Conservation (phyloP, 1,140 invertebrate species). For the Bombus balteatus region DNA sequence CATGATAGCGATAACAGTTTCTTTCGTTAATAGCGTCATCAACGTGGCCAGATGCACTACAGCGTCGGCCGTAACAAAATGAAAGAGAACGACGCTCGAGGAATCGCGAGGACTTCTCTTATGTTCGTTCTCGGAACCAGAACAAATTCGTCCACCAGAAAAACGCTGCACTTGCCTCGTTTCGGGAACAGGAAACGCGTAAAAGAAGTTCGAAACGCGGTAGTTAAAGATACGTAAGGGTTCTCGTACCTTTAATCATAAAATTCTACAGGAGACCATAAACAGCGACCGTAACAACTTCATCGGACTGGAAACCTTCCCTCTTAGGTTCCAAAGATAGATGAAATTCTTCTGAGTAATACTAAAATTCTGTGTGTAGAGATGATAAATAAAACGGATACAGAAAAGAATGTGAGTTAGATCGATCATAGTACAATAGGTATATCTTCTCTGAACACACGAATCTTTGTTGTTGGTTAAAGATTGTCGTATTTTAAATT, state of each 20-base stretch:
- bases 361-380: background rate
- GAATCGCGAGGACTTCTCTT: slow-evolving; percentile 46
- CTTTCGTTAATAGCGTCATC: slow-evolving; percentile 27
- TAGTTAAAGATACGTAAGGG: slow-evolving; percentile 1
- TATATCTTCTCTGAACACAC: background rate
- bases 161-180: slow-evolving; percentile 7
- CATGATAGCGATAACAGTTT: slow-evolving; percentile 48
- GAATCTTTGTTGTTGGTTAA: too few relatives aligned
- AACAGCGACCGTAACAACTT: slow-evolving; percentile 22
- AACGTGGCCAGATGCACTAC: slow-evolving; percentile 48
- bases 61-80: slow-evolving; percentile 41
- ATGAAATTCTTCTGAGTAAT: background rate
- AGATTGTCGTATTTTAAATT: too few relatives aligned
- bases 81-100: slow-evolving; percentile 33
- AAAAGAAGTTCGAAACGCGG: slow-evolving; percentile 33
- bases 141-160: background rate
- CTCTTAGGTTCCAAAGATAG: background rate
- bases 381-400: too few relatives aligned
- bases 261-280: slow-evolving; percentile 27
- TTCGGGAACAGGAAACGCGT: slow-evolving; percentile 8
- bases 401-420: background rate
- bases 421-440: background rate
- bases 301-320: background rate
- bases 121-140: background rate
- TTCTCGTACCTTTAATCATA: slow-evolving; percentile 47